phyloP scores from a whole-genome alignment of 2,113 vertebrate species.

The Malurus alboscapulatus region DNA sequence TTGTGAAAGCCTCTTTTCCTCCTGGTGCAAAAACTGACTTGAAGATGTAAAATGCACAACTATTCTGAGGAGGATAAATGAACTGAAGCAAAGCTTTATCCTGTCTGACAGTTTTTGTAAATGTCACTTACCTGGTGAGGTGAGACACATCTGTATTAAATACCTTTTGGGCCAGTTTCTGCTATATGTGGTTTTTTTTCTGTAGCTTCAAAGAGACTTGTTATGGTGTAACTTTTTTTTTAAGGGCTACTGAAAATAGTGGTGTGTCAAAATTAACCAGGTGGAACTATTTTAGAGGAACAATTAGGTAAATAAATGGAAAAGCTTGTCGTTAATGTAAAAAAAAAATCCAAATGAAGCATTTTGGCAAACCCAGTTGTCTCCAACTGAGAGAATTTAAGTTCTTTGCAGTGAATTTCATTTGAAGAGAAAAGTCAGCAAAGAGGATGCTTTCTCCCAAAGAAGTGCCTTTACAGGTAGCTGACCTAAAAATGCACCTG shows the following conservation, averaged over 20 bases:
- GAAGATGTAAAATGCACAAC: not conserved
- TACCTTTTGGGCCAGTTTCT: not conserved
- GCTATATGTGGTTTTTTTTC: not conserved
- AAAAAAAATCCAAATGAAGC: not conserved
- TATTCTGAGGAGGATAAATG: not conserved
- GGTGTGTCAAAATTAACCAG: not conserved
- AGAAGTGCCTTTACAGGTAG: not conserved
- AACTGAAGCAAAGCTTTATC: conserved; percentile 2
- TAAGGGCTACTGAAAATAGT: not conserved
- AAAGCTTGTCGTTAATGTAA: not conserved
- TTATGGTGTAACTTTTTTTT: not conserved
- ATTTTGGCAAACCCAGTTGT: not conserved
- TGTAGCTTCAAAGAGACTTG: not conserved
- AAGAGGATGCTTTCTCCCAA: not conserved
- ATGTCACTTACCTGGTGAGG: not conserved
- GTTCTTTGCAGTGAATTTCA: not conserved
- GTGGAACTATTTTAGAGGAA: not conserved
- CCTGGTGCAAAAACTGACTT: not conserved
- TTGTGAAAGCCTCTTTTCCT: not conserved
- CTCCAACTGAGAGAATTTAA: not conserved
- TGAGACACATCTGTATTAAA: not conserved
- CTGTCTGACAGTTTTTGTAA: not conserved
- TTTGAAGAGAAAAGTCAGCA: not conserved
- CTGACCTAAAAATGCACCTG: conserved; percentile 10
- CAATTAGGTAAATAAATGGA: not conserved